Evolutionary conservation across 2,888 invertebrate genomes (phyloP).

Genomic region (Exephanes ischioxanthus): DNA sequence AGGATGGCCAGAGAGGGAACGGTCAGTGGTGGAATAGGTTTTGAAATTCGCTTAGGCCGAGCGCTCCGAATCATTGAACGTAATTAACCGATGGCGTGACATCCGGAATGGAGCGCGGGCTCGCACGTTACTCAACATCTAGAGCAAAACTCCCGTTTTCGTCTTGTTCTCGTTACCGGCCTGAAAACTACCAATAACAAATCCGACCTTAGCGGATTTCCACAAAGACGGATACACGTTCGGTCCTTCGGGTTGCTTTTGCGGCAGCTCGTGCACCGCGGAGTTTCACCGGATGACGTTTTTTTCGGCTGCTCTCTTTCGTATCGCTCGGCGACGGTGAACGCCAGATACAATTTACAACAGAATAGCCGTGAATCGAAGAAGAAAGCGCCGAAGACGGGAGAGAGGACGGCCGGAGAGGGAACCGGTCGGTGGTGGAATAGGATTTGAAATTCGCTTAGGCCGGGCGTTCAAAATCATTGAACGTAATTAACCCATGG

Average conservation of each 20-base stretch:
- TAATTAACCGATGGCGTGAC: conserved; percentile 80
- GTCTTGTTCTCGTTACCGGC: conserved; percentile 3
- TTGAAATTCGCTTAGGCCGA: conserved; percentile 43
- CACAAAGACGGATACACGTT: conserved; percentile 1
- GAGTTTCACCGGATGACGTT: conserved; percentile 23
- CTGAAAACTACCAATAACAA: conserved; percentile 37
- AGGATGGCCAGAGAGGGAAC: conserved; percentile 61
- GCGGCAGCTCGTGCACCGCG: neutral
- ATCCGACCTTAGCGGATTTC: neutral
- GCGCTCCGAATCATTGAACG: conserved; percentile 79
- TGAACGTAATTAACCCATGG: conserved; percentile 82
- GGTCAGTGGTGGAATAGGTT: conserved; percentile 76
- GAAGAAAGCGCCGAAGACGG: conserved; percentile 9
- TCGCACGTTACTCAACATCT: conserved; percentile 18
- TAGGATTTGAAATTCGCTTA: conserved; percentile 83
- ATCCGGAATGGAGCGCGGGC: conserved; percentile 11
- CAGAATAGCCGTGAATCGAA: conserved; percentile 16
- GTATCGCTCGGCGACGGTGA: neutral
- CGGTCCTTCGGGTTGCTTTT: neutral
- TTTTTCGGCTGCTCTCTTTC: no score
- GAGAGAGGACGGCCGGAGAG: conserved; percentile 60
- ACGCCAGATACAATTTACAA: neutral
- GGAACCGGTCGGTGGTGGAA: conserved; percentile 73
- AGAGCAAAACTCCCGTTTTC: neutral
- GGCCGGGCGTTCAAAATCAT: conserved; percentile 82